These are phyloP conservation scores for Hydriomena furcata DNA, from an alignment of 2,888 invertebrate genomes.

Conservation along the genomic window DNA sequence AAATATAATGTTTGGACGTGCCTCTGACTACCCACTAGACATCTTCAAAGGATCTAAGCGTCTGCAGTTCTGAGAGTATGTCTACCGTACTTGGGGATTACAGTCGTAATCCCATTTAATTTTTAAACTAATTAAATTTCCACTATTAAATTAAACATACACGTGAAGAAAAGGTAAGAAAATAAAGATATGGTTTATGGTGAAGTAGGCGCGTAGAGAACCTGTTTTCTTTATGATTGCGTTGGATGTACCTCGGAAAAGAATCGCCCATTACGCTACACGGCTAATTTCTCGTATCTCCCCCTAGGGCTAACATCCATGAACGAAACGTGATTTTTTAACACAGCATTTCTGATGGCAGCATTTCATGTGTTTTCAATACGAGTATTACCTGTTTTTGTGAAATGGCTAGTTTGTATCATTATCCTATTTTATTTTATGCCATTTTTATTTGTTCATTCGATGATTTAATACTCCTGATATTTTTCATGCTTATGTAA, in stretches of 20 bases:
- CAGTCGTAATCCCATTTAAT: too few relatives aligned
- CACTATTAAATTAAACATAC: too few relatives aligned
- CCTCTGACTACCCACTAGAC: too few relatives aligned
- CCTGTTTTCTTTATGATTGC: constrained; percentile 8
- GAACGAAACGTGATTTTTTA: constrained; percentile 22
- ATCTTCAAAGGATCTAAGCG: too few relatives aligned
- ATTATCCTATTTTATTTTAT: background rate
- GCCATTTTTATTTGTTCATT: too few relatives aligned
- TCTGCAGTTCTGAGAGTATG: too few relatives aligned
- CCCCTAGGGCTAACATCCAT: constrained; percentile 32
- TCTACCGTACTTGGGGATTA: too few relatives aligned
- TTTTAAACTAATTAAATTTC: too few relatives aligned
- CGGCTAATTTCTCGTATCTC: constrained; percentile 44
- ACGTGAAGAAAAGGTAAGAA: too few relatives aligned
- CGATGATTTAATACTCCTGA: background rate
- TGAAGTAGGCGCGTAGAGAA: background rate
- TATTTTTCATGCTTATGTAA: background rate
- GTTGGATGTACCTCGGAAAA: constrained; percentile 45
- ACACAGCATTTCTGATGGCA: background rate
- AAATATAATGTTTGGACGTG: too few relatives aligned
- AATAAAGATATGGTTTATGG: too few relatives aligned
- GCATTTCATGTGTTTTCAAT: constrained; percentile 3
- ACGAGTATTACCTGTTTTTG: too few relatives aligned
- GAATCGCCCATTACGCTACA: constrained; percentile 42
- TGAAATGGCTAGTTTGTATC: constrained; percentile 5